Evolutionary conservation across 2,797 vertebrate species (phyloP).

Genomic region (Alcedo atthis): DNA sequence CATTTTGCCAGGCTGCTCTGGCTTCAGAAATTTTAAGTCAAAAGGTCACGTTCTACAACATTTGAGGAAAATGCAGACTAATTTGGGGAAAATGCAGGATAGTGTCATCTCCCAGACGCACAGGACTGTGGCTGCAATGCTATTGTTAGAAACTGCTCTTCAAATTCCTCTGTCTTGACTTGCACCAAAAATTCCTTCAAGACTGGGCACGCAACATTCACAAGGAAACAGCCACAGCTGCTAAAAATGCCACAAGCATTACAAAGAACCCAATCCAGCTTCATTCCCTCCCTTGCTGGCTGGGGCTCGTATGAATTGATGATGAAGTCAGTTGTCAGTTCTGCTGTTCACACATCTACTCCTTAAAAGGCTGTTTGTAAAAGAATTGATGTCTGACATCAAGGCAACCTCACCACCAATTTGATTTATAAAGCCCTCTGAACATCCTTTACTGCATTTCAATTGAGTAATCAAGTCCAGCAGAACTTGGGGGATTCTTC

Average conservation of each 20-base stretch:
- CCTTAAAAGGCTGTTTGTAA: constrained; percentile 13
- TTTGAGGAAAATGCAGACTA: neutral
- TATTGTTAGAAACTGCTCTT: constrained; percentile 29
- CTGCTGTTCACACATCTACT: neutral
- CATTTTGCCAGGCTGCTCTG: neutral
- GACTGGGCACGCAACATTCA: constrained; percentile 38
- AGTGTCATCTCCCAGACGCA: neutral
- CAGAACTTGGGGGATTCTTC: neutral
- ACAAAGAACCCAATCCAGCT: constrained; percentile 39
- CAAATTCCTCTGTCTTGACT: constrained; percentile 55
- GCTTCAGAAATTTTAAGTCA: constrained; percentile 6
- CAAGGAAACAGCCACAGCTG: constrained; percentile 58
- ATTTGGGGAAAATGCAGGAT: neutral
- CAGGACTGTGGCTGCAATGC: neutral
- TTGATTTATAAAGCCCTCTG: neutral
- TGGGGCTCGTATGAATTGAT: constrained; percentile 33
- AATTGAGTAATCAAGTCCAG: neutral
- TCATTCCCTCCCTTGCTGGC: neutral
- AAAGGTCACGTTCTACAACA: neutral
- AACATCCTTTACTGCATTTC: neutral
- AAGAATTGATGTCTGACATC: neutral
- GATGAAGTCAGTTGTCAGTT: constrained; percentile 20
- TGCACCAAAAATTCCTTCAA: constrained; percentile 63
- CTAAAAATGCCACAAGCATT: constrained; percentile 67
- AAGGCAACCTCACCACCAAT: neutral